phyloP scores from a whole-genome alignment of 2,888 invertebrate genomes.

The Pammene fasciana region DNA sequence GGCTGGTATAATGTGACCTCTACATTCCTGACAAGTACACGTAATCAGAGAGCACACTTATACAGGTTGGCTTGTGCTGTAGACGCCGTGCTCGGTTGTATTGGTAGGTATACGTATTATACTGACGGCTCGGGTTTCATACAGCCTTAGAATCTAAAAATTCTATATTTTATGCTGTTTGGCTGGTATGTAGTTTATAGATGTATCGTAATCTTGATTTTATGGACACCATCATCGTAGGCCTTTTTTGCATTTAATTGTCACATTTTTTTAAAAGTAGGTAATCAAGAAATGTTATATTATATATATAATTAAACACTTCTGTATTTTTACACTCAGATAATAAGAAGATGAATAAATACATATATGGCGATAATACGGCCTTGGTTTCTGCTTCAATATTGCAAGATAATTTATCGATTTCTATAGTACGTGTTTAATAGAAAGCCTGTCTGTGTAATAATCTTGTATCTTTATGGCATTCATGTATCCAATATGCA shows the following conservation, averaged over 20 bases:
- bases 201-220: not conserved
- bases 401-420: not conserved
- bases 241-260: no score
- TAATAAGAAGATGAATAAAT: no score
- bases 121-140: conserved; percentile 26
- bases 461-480: conserved; percentile 7
- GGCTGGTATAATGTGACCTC: not conserved
- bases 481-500: conserved; percentile 2
- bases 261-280: no score
- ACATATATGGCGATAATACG: no score
- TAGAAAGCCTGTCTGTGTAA: not conserved
- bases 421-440: not conserved
- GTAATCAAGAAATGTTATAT: no score
- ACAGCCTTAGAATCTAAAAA: conserved; percentile 2
- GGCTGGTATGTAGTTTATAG: conserved; percentile 12
- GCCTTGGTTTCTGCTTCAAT: no score
- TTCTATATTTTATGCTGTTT: conserved; percentile 21
- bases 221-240: not conserved
- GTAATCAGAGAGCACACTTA: not conserved
- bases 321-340: no score
- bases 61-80: not conserved
- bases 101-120: not conserved
- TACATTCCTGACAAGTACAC: not conserved
- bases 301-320: no score
- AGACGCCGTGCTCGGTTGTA: not conserved